Evolutionary conservation across 2,888 invertebrate species (phyloP), one percentile per base, ranked within the genome.

Genomic region (Temnothorax unifasciatus): DNA sequence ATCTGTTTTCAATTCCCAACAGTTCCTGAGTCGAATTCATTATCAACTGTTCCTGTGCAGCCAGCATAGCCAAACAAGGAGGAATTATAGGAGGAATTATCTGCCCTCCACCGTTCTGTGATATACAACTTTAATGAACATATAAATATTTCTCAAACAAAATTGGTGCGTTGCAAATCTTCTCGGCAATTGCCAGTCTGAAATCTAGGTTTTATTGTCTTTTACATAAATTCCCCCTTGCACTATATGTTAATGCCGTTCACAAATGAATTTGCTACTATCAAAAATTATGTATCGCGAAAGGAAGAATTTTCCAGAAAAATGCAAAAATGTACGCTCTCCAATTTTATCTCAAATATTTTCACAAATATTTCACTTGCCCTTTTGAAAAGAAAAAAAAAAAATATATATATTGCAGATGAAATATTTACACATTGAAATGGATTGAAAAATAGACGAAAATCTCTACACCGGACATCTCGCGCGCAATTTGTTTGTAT

Each of bases 1-100:
- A 79, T 79, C 79, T 79, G 79, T 71, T 79, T 79, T 71, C 79
- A 79, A 79, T 79, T 79, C 79, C 73, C 79, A 59, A 59, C 47
- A 25, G 59, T 21, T 29, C 71, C 59, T 59, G 47, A 44, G 21
- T 71, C 47, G 59, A 79, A 79, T 71, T 47, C 21, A 79, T 79
- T 79, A 79, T 79, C 79, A 71, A 29, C 44, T 77, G n/a, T 18
- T 79, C 59, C 21, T 34, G 21, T 59, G 69, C 13, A 71, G 34
- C 44, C 8, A 59, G 57, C 21, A 25, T 38, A 38, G 6, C n/a
- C 52, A 68, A 77, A 68, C 54, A 77, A 54, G 38, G 15, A 29
- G 15, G 15, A 29, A 63, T 75, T 75, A 75, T 47, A 61, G 15
- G 9, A 21, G 21, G 21, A n/a, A 54, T 9, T 41, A 54, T 71